phyloP scores from a whole-genome alignment of 35 echinoderm and acorn worm genomes.

The Strongylocentrotus purpuratus region DNA sequence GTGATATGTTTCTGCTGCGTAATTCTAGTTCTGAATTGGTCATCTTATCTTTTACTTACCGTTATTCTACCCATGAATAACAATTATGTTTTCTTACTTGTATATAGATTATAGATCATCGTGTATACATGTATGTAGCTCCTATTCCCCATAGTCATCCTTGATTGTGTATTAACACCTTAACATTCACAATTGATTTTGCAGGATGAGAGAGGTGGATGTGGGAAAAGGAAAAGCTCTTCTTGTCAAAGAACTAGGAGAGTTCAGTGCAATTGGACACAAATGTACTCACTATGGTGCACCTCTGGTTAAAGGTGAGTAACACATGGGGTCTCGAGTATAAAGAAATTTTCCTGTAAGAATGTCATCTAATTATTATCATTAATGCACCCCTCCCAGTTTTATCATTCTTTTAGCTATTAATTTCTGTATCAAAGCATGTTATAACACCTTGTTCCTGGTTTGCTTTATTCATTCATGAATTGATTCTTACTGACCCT shows the following conservation, averaged over 20 bases:
- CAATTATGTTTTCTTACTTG: not conserved
- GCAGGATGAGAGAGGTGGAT: constrained; percentile 92
- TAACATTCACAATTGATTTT: not conserved
- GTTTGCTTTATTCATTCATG: no score
- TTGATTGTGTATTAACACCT: not conserved
- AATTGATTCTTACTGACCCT: no score
- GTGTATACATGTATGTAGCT: not conserved
- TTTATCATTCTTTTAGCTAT: no score
- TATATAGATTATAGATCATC: not conserved
- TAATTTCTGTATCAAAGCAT: no score
- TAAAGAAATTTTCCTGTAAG: no score
- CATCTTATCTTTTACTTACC: not conserved
- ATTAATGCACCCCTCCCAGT: not conserved
- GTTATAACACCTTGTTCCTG: no score
- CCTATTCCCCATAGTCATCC: not conserved
- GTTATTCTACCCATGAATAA: no score
- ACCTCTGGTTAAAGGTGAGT: constrained; percentile 88
- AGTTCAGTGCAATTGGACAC: constrained; percentile 95
- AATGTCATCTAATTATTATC: not conserved
- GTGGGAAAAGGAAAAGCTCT: constrained; percentile 76
- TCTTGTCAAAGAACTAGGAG: constrained; percentile 85
- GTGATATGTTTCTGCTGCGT: no score
- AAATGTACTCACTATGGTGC: constrained; percentile 99
- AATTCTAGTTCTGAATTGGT: not conserved
- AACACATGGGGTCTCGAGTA: not conserved